These are phyloP conservation scores for Bhutanitis thaidina DNA, from an alignment of 2,888 invertebrate species.

Conservation along the genomic window DNA sequence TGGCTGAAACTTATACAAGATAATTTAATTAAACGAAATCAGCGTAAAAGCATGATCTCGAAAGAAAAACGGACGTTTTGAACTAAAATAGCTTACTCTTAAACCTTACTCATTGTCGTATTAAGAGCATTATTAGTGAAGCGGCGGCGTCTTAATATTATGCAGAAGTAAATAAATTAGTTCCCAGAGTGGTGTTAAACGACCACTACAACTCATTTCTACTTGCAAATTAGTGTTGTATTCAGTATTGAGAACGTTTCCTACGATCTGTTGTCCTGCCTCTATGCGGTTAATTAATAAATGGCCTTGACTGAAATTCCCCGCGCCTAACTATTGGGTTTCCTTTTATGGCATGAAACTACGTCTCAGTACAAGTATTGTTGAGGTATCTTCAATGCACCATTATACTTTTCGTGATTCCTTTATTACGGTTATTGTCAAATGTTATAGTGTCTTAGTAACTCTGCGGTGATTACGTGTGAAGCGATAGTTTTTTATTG, in stretches of 20 bases:
- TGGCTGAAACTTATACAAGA: conserved; percentile 11
- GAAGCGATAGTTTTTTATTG: conserved; percentile 8
- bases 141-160: not conserved
- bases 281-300: conserved; percentile 3
- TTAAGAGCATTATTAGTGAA: not conserved
- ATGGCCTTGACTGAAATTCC: not conserved
- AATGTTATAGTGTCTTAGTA: not conserved
- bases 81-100: not conserved
- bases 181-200: not conserved
- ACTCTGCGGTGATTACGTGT: not conserved
- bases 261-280: conserved; percentile 30
- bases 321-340: not conserved
- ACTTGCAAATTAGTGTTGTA: conserved; percentile 41
- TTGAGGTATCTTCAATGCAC: no score
- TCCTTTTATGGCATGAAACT: not conserved
- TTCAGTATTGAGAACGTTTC: conserved; percentile 35
- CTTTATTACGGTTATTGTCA: no score
- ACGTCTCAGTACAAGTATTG: no score
- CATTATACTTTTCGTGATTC: no score
- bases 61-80: not conserved
- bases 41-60: no score
- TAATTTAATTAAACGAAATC: conserved; percentile 11
- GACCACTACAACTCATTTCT: conserved; percentile 24
- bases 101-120: not conserved
- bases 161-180: not conserved